Percentiles rank a stretch among this genome's conserved stretches.
These are phyloP conservation scores for Muscicapa adusta DNA, from an alignment of 2,113 vertebrate species.

Conservation along the genomic window DNA sequence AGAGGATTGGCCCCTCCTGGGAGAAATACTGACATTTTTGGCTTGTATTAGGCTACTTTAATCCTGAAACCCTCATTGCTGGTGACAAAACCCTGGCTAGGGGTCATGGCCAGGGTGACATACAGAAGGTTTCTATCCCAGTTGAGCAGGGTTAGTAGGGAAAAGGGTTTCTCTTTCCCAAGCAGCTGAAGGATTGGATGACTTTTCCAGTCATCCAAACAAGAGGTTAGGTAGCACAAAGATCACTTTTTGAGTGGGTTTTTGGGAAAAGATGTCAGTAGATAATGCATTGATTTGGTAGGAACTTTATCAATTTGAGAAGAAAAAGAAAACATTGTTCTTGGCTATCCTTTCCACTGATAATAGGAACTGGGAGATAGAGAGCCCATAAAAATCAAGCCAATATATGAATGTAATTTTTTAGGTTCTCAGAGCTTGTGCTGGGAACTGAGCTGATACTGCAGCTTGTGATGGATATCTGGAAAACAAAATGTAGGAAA, in stretches of 20 bases:
- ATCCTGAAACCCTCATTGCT: not conserved
- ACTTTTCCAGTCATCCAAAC: not conserved
- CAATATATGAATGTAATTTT: not conserved
- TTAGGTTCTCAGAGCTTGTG: not conserved
- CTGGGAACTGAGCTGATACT: not conserved
- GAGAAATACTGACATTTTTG: not conserved
- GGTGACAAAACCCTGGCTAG: not conserved
- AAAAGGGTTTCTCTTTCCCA: not conserved
- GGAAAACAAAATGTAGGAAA: not conserved
- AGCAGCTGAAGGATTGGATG: not conserved
- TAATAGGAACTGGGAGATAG: not conserved
- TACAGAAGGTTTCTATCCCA: not conserved
- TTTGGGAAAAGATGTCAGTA: not conserved
- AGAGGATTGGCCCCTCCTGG: not conserved
- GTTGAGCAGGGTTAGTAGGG: not conserved
- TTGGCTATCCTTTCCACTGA: not conserved
- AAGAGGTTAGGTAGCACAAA: not conserved
- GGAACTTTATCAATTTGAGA: not conserved
- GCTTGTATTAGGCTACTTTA: not conserved
- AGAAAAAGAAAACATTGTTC: not conserved
- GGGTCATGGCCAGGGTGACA: not conserved
- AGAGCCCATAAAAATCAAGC: not conserved
- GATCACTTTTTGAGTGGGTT: not conserved
- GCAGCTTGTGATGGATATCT: not conserved
- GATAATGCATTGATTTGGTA: not conserved